phyloP scores from a whole-genome alignment of 2,797 vertebrate species.

The Champsocephalus gunnari region DNA sequence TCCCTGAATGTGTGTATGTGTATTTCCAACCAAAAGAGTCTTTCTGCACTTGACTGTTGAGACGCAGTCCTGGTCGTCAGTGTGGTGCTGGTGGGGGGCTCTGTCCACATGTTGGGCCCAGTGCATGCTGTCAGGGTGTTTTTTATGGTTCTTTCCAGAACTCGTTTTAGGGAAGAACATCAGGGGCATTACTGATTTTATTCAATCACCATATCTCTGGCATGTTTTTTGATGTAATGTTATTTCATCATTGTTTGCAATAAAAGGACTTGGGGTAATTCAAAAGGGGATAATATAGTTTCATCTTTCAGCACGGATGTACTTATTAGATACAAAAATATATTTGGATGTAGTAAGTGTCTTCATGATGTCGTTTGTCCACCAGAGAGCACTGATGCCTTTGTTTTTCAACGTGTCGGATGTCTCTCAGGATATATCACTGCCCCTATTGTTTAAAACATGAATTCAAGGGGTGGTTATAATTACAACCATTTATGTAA shows the following conservation, averaged over 20 bases:
- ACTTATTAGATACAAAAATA: background rate
- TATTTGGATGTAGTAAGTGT: background rate
- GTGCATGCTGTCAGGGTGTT: constrained; percentile 42
- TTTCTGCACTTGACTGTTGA: background rate
- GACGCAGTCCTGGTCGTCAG: constrained; percentile 24
- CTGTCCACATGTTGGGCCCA: background rate
- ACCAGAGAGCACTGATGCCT: background rate
- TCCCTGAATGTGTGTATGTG: constrained; percentile 50
- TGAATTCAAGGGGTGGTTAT: background rate
- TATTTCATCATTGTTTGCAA: background rate
- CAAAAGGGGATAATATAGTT: background rate
- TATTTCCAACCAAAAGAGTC: constrained; percentile 8
- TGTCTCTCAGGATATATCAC: background rate
- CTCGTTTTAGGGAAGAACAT: background rate
- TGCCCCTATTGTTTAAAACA: background rate
- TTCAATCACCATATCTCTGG: background rate
- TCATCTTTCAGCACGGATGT: background rate
- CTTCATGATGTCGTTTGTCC: background rate
- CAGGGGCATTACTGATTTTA: background rate
- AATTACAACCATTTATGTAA: background rate
- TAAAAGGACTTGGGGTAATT: background rate
- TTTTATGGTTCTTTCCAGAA: background rate
- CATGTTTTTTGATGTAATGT: background rate
- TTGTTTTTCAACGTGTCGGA: background rate
- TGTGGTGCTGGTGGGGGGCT: constrained; percentile 24